Evolutionary conservation across 2,797 vertebrate genomes (phyloP), one percentile per base, ranked within the genome.

Genomic region (Gephyroberyx darwinii): DNA sequence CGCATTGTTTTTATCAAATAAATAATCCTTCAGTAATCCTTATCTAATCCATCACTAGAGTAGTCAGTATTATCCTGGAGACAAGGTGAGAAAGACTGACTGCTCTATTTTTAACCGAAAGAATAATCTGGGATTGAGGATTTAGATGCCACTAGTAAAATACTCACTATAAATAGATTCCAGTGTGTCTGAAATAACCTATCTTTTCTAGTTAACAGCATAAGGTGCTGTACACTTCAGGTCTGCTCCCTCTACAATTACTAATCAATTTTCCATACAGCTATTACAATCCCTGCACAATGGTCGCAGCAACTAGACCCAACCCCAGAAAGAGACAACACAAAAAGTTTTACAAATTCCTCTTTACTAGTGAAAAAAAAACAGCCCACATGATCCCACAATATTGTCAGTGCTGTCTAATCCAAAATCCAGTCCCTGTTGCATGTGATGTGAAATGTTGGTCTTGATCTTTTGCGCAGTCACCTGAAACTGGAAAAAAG

Each of bases 81-180:
- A 89, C 89, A 76, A 87, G 87, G 81, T 89, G 79, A 86, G 69
- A 77, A 73, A 75, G 78, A 69, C 75, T 76, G 78, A 69, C 76
- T 76, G 83, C 71, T 87, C 89, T 93, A 92, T 92, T 89, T 93
- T 88, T 91, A 91, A 88, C 89, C 16, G 55, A 53, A 81, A 90
- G 89, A 93, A 92, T 94, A 93, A 91, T 90, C 78, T 65, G 80
- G 91, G 92, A 92, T 93, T 93, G 84, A 71, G 86, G 87, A 83
- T 92, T 92, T 87, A 91, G 60, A 60, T 20, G 2, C 71, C 55
- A 75, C 79, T 78, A 70, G 81, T 84, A 76, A 90, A 88, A 63
- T 20, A 33, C 69, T 0, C 61, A 70, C 85, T 56, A 76, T 61
- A 84, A 91, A 91, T 92, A 91, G 80, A 39, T 22, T 37, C 57